Base-by-base conservation (phyloP, 2,797 vertebrate genomes). In the Macropodus opercularis region DNA sequence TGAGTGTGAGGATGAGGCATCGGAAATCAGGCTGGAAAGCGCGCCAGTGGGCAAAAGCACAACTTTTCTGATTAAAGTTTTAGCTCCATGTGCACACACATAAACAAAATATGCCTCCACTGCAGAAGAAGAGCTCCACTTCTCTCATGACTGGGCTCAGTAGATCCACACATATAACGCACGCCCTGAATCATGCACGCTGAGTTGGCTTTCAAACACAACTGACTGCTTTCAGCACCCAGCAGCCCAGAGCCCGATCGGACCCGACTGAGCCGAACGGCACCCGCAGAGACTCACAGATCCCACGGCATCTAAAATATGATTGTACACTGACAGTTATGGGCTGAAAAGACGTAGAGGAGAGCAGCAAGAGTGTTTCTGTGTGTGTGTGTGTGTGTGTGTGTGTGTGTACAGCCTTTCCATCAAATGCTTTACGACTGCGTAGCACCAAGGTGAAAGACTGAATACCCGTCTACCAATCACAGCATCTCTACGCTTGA, bases 61-160 rank as follows among this genome's bases (percentile, higher is more conserved):
- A 72, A 57, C 21, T 64, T 59, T 63, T 47, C 31, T 57, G 42
- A 80, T 71, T 64, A 15, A 40, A 55, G 12, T 62, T 72, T 74
- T 13, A 57, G 15, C 34, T 27, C 8, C 4, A 32, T 7, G 8
- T 17, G 42, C 52, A 43, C 1, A 2, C 47, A 39, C 35, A 57
- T 53, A 72, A 57, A 72, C 0, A 46, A 62, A 54, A 41, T 34
- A 12, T 19, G 22, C 14, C 18, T 56, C 17, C 8, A 6, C 36
- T n/a, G 40, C 66, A 54, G 1, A 19, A 19, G 22, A n/a, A 26
- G 26, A 1, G 19, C 40, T 50, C 23, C 1, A 38, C 46, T 50
- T 42, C 40, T 40, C 18, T 21, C 12, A 47, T 0, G 8, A 27
- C 13, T 17, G 18, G 2, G 6, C 17, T 34, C 61, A 10, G 27